A percentile compares a stretch with the other conserved stretches of the same genome.
Conservation (phyloP, 2,888 invertebrate genomes). For the Thumatha senex region DNA sequence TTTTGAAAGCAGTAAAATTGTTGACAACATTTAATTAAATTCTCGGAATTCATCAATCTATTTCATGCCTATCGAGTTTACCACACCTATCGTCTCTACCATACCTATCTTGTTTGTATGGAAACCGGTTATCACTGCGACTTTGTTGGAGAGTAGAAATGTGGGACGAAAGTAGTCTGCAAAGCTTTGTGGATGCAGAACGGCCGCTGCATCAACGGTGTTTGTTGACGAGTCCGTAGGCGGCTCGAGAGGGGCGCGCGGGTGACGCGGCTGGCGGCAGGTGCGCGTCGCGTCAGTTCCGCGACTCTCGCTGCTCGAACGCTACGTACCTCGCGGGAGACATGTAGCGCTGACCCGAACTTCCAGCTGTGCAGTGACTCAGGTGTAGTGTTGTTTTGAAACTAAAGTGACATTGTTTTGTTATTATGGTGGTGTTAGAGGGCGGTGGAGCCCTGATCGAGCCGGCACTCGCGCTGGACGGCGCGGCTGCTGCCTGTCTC, state of each 20-base stretch:
- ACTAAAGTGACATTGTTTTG: constrained; percentile 51
- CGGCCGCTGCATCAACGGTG: constrained; percentile 76
- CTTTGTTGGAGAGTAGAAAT: constrained; percentile 53
- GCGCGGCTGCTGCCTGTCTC: constrained; percentile 86
- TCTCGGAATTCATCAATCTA: background rate
- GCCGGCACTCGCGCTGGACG: constrained; percentile 88
- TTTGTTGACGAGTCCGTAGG: constrained; percentile 73
- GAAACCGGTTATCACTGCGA: constrained; percentile 31
- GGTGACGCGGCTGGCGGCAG: constrained; percentile 59
- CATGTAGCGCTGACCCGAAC: constrained; percentile 67
- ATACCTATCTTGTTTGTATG: constrained; percentile 1
- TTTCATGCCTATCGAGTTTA: too few species aligned
- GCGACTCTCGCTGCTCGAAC: constrained; percentile 69
- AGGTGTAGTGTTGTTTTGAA: constrained; percentile 53
- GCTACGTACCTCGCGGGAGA: constrained; percentile 63
- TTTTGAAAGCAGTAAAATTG: background rate
- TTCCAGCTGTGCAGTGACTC: constrained; percentile 59
- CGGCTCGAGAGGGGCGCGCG: constrained; percentile 59
- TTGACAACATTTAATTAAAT: background rate
- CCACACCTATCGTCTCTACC: background rate
- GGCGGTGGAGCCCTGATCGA: constrained; percentile 78
- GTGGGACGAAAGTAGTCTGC: constrained; percentile 66
- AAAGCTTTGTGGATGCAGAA: constrained; percentile 66
- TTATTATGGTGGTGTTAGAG: constrained; percentile 78
- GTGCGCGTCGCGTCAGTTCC: constrained; percentile 72